Evolutionary conservation across 2,888 invertebrate species (phyloP), one percentile per base, ranked within the genome.

Genomic region (Gortyna flavago): DNA sequence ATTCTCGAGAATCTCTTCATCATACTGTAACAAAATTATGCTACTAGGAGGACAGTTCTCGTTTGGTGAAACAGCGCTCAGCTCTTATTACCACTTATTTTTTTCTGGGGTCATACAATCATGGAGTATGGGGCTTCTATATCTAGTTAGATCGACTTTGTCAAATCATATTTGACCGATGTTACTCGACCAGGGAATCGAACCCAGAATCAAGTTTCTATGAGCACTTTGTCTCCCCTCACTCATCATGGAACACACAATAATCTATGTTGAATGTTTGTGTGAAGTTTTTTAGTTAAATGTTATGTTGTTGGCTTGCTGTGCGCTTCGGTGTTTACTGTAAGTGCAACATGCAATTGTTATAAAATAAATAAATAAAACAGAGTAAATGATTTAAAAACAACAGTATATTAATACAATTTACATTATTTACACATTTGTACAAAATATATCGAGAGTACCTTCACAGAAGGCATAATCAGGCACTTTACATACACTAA

Each of bases 381-480:
- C 88, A 80, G 87, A 73, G 66, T 54, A 77, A 82, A 21, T 85
- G 88, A 90, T 92, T 93, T 88, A 95, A 96, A 95, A 93, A 94
- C 96, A 96, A 96, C 95, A 93, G 90, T 95, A 92, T 96, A 95
- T 92, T 90, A 89, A 88, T 89, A 90, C 91, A 92, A 93, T 94
- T 92, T 94, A 95, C 94, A 94, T 80, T 95, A 95, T 96, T 94
- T 95, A 96, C 96, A 96, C 74, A 85, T 92, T 91, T 94, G 89
- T 94, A 93, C 93, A 94, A 79, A 85, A 83, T 87, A 87, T 79
- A 89, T 91, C 94, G 95, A 94, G 95, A 94, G 87, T 89, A 90
- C 96, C 96, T 96, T 96, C 96, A 96, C 96, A 92, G 96, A 96
- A 96, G 96, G 96, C 94, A 96, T 89, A 89, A 79, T 82, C 41